Evolutionary conservation across 2,113 vertebrate genomes (phyloP), one percentile per base, ranked within the genome.

Genomic region (Anas platyrhynchos): DNA sequence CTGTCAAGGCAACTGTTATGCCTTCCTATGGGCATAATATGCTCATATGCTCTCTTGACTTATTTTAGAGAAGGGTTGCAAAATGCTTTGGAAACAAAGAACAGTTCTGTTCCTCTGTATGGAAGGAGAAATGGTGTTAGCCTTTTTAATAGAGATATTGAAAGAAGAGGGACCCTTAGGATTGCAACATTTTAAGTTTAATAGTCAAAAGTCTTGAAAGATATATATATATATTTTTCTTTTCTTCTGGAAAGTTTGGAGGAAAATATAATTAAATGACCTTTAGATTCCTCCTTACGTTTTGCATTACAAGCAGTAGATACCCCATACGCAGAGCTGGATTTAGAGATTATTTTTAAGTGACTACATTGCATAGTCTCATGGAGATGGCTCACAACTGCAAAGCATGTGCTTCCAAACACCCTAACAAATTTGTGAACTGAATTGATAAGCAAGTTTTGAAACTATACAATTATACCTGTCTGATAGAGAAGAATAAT

Each of bases 61-160:
- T 74, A 18, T 22, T 83, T 63, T 54, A 74, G 26, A 77, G 11
- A 61, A 12, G 7, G 74, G 21, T 86, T 91, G 76, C 15, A 41
- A 58, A 93, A 83, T 54, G 3, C 0, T 83, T 71, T 20, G 36
- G 0, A 0, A 80, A 38, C 1, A 71, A 50, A 5, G 6, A 76
- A 32, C 25, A 58, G 5, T 58, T 48, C 11, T 86, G 4, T 31
- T 62, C 14, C 3, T 50, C 17, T 36, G 21, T 21, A 79, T 11
- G 7, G 17, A 3, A 27, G 8, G 22, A 58, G 7, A 77, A 91
- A 23, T 1, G 22, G 4, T 13, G 27, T 32, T 50, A 74, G 41
- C 4, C 2, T 41, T 1, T n/a, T 76, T 69, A 5, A 7, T 0
- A 61, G 29, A 21, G 38, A 18, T 10, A 52, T 3, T 31, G 16